Evolutionary conservation across 2,113 vertebrate genomes (phyloP).

Genomic region (Limanda limanda): DNA sequence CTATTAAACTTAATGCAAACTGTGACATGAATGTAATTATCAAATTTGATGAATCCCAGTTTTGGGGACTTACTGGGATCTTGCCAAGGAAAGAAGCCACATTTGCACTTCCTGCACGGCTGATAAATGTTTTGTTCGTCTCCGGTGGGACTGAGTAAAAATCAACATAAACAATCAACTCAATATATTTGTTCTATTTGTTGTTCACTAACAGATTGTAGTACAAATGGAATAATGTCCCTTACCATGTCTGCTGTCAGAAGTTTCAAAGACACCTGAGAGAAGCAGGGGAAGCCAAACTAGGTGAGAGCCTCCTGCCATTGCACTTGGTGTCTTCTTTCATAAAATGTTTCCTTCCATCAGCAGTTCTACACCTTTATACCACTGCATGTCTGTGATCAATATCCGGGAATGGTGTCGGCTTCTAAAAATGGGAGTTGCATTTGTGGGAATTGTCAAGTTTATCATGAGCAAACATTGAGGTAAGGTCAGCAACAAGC

Average conservation of each 20-base stretch:
- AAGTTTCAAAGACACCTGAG: slow-evolving; percentile 18
- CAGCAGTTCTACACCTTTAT: background rate
- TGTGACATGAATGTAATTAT: background rate
- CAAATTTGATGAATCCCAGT: background rate
- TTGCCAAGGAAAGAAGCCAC: accelerated
- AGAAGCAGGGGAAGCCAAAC: slow-evolving; percentile 34
- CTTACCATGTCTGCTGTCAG: slow-evolving; percentile 44
- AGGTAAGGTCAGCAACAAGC: background rate
- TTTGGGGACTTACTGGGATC: slow-evolving; percentile 29
- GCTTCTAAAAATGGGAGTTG: background rate
- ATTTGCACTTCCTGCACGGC: accelerated
- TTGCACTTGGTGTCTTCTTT: background rate
- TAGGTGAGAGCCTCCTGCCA: slow-evolving; percentile 21
- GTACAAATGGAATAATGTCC: background rate
- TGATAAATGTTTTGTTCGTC: too few species aligned
- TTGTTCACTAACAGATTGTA: background rate
- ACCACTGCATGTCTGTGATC: background rate
- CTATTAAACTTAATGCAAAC: background rate
- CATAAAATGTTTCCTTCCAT: background rate
- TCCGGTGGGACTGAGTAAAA: slow-evolving; percentile 9
- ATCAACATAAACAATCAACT: background rate
- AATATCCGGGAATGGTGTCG: background rate
- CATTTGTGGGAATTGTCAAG: background rate
- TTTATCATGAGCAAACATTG: slow-evolving; percentile 1
- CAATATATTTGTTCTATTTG: background rate